A percentile compares a stretch with the other conserved stretches of the same genome.
Conservation (phyloP, 2,113 vertebrate species). For the Microtus montanus region DNA sequence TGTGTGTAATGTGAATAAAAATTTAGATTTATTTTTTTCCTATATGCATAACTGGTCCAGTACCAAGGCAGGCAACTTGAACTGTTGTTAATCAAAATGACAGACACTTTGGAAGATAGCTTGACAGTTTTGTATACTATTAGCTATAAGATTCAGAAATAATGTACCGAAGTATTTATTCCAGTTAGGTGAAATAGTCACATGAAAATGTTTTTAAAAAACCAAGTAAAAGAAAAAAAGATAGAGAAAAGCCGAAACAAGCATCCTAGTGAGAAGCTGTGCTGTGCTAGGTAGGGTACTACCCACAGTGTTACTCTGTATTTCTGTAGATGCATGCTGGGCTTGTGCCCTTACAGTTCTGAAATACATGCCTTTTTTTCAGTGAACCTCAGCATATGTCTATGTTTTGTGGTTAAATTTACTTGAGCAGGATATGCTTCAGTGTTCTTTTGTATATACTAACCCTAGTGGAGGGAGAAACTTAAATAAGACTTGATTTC, state of each 20-base stretch:
- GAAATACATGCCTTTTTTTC: not conserved
- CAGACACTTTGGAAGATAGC: not conserved
- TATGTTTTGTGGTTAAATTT: not conserved
- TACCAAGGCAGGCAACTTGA: not conserved
- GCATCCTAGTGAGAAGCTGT: no score
- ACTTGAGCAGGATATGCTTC: not conserved
- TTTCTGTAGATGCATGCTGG: not conserved
- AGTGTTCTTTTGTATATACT: not conserved
- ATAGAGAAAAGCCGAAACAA: not conserved
- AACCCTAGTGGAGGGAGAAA: not conserved
- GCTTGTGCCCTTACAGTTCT: not conserved
- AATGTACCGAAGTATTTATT: not conserved
- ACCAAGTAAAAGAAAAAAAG: no score
- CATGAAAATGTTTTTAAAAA: not conserved
- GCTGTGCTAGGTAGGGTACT: not conserved
- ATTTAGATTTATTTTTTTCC: not conserved
- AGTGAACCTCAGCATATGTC: not conserved
- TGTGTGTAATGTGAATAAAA: constrained; percentile 13
- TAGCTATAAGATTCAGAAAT: not conserved
- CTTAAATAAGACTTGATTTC: not conserved
- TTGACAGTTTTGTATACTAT: not conserved
- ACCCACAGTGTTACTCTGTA: not conserved
- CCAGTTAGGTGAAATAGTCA: not conserved
- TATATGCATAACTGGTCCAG: not conserved
- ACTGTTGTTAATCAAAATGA: not conserved